Conservation (phyloP, 2,888 invertebrate genomes). For the Acleris holmiana region DNA sequence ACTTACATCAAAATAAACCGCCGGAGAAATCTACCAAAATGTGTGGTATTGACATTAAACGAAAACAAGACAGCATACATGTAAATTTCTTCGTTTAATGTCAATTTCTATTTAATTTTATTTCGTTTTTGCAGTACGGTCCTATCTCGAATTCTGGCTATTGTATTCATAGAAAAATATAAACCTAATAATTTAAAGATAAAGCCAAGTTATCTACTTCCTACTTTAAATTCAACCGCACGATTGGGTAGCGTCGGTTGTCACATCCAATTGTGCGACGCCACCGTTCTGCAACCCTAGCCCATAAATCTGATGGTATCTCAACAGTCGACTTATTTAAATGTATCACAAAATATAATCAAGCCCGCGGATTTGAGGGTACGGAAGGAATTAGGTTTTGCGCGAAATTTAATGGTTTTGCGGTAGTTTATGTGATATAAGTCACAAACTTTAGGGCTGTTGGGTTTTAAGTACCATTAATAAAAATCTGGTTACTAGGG, state of each 20-base stretch:
- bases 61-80: no score
- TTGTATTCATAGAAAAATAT: not conserved
- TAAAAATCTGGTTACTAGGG: no score
- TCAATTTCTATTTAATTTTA: no score
- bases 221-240: constrained; percentile 35
- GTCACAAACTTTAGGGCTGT: no score
- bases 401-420: constrained; percentile 20
- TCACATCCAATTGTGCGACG: constrained; percentile 65
- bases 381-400: constrained; percentile 32
- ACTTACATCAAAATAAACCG: no score
- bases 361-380: constrained; percentile 31
- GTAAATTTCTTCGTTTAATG: no score
- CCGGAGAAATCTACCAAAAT: no score
- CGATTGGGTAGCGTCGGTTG: constrained; percentile 58
- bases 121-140: no score
- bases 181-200: not conserved
- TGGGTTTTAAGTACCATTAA: no score
- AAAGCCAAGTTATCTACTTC: constrained; percentile 18
- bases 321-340: constrained; percentile 59
- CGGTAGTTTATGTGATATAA: not conserved
- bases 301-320: constrained; percentile 71
- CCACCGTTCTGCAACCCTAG: constrained; percentile 57
- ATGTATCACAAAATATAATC: constrained; percentile 51
- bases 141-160: no score
- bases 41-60: no score